Percentiles rank a stretch among this genome's conserved stretches.
Conservation (phyloP, 53 echinoderm and acorn worm genomes). For the Holothuria scabra region DNA sequence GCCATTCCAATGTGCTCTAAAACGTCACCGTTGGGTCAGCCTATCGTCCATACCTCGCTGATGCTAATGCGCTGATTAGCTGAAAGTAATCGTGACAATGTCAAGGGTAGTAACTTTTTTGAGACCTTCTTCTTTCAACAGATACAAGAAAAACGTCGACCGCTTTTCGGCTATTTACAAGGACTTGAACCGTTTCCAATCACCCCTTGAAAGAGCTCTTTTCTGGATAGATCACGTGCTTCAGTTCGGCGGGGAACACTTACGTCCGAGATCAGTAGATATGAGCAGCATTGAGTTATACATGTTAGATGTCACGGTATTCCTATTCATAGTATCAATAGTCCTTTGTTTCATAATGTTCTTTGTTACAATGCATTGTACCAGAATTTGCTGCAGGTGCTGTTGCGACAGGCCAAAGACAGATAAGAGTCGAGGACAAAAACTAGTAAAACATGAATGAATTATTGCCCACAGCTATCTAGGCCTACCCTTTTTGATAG, state of each 20-base stretch:
- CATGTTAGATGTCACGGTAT: conserved; percentile 68
- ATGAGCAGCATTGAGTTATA: conserved; percentile 72
- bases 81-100: no score
- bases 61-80: no score
- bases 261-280: conserved; percentile 65
- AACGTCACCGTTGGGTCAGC: no score
- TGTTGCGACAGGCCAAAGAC: neutral
- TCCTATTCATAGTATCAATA: conserved; percentile 31
- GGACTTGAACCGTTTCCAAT: conserved; percentile 51
- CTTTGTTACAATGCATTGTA: conserved; percentile 34
- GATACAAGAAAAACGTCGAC: conserved; percentile 67
- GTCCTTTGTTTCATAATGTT: conserved; percentile 5
- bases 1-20: no score
- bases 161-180: conserved; percentile 64
- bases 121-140: conserved; percentile 13
- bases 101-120: no score
- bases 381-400: conserved; percentile 39
- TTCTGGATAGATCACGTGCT: conserved; percentile 85
- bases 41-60: no score
- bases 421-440: no score
- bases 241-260: conserved; percentile 75
- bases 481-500: no score
- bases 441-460: no score
- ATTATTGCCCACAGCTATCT: no score
- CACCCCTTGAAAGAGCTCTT: conserved; percentile 74